Conservation (phyloP, 2,888 invertebrate genomes). For the Agrochola litura region DNA sequence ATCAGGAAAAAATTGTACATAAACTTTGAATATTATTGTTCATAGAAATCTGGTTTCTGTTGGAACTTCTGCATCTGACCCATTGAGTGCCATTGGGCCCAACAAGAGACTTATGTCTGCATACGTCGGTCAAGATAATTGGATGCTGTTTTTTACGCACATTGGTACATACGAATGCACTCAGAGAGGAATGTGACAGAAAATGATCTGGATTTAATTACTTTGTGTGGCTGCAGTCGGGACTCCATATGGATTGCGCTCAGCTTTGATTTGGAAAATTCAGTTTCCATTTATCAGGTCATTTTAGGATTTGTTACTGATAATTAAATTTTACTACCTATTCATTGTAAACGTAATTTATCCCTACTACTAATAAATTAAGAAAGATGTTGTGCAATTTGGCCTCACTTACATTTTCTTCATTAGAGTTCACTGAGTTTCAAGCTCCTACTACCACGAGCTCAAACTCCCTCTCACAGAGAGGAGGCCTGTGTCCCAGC, state of each 20-base stretch:
- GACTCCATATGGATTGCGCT: conserved; percentile 12
- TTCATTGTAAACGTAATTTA: neutral
- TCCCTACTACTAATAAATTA: neutral
- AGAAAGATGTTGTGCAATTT: neutral
- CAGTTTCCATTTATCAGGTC: neutral
- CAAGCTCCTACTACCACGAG: no score
- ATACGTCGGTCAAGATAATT: conserved; percentile 76
- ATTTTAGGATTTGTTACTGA: no score
- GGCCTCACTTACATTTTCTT: neutral
- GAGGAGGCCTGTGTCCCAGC: no score
- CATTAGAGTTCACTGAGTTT: no score
- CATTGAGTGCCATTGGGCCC: neutral
- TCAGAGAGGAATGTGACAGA: conserved; percentile 41
- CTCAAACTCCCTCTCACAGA: no score
- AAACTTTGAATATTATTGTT: no score
- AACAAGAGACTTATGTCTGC: conserved; percentile 65
- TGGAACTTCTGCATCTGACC: conserved; percentile 22
- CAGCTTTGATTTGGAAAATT: neutral
- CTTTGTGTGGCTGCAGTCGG: conserved; percentile 41
- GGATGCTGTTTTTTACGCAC: conserved; percentile 68
- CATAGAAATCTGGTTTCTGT: neutral
- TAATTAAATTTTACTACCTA: neutral
- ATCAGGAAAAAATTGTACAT: no score
- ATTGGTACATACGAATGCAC: conserved; percentile 7
- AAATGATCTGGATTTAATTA: conserved; percentile 64